Evolutionary conservation across 2,888 invertebrate species (phyloP), one percentile per base, ranked within the genome.

Genomic region (Brachypalpus laphriformis): DNA sequence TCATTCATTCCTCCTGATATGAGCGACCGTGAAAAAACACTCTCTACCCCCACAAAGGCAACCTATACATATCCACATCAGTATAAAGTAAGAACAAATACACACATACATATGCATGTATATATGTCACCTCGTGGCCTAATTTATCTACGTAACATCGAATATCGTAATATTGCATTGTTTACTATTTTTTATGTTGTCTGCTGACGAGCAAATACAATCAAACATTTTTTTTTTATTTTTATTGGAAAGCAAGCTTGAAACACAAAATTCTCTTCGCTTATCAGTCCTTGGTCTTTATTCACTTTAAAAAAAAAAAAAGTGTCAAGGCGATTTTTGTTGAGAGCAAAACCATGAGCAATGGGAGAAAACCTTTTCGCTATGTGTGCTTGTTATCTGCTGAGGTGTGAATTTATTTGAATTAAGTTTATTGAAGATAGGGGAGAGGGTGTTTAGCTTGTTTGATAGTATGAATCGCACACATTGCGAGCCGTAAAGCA

Each of bases 261-360:
- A 51, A 51, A 4, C 51, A 25, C 4, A 47, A 2, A 47, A 20
- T 47, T 59, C 37, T 40, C 40, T 61, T 42, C 47, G 31, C 47
- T 63, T 63, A 63, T 63, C 63, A 47, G 45, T 63, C 31, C 45
- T 63, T 31, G 63, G 63, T 47, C 31, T 63, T 63, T 31, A 63
- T 63, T 47, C 63, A 18, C 31, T 34, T 31, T 31, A 3, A 9
- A 25, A 22, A 25, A 9, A 25, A 22, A 25, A 47, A 28, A 40
- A 40, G 22, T 45, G 31, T 63, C 63, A 63, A 63, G 63, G 63
- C 47, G 16, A 28, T n/a, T 16, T 31, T 9, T 54, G 28, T 31
- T 54, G 31, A 9, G 31, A 16, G 16, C 9, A 9, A 28, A 54
- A 28, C 7, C 9, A 1, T 54, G 28, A 31, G 28, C 1, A 22